Evolutionary conservation across 2,113 vertebrate genomes (phyloP), one percentile per base, ranked within the genome.

Genomic region (Paratilapia polleni): DNA sequence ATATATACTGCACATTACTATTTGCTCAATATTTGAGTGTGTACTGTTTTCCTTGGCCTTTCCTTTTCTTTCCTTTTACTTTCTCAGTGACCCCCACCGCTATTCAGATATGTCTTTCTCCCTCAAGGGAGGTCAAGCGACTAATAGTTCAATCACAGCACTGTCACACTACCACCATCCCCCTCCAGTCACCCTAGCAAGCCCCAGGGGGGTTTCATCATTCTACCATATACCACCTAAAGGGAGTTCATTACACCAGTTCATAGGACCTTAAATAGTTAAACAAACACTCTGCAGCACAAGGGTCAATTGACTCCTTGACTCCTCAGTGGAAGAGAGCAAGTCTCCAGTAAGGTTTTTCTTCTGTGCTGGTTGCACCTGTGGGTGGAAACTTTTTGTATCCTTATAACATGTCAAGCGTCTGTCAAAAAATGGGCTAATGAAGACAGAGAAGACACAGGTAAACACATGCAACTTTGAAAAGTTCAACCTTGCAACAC

Each of bases 131-230:
- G 97, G 97, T 98, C 97, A 97, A 96, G 96, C 95, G 77, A 95
- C 96, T 97, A 98, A 98, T 97, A 96, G 96, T 97, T 98, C 98
- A 98, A 97, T 97, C 97, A 97, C 97, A 97, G 97, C 96, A 92
- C 95, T 97, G 97, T 97, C 97, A 97, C 95, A 94, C 95, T 95
- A 95, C 92, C 95, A 96, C 96, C 90, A 84, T 63, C 92, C 93
- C 91, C 90, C 80, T 80, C 66, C 76, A 20, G 90, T 91, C 80
- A 63, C 63, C 84, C 88, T 68, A 78, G 79, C 59, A 47, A 93
- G 59, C 56, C 81, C 80, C 77, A 64, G 56, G 80, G 82, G 87
- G 77, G 91, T 89, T 89, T 94, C 94, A 94, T 94, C 93, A 94
- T 92, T 91, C 85, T 73, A 91, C 86, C 84, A 93, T 93, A 87